A percentile compares a stretch with the other conserved stretches of the same genome.
Conservation (phyloP, 2,888 invertebrate genomes). For the Caenorhabditis sp. region DNA sequence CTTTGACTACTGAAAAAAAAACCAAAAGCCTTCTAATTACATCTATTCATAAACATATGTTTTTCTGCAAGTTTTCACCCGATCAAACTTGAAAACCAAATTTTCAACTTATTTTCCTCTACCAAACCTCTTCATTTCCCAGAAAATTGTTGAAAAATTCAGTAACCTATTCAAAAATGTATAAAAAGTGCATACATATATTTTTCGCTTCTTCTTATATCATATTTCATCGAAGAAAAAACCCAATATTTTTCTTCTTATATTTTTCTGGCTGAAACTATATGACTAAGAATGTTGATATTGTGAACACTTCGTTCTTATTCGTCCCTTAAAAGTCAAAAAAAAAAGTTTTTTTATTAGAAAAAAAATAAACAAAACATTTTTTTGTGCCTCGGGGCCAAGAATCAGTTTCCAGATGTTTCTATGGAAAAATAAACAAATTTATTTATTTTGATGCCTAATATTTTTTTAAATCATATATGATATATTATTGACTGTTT, state of each 20-base stretch:
- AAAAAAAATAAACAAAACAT: not conserved
- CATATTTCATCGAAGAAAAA: not conserved
- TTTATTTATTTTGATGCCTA: not conserved
- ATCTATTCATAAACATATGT: too few species aligned
- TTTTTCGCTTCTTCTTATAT: not conserved
- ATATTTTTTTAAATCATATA: not conserved
- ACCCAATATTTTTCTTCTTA: not conserved
- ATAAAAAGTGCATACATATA: not conserved
- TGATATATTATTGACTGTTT: not conserved
- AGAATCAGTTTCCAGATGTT: not conserved
- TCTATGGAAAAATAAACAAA: not conserved
- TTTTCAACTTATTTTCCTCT: too few species aligned
- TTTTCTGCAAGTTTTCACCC: too few species aligned
- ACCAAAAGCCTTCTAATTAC: too few species aligned
- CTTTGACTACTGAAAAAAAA: too few species aligned
- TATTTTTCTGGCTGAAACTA: not conserved
- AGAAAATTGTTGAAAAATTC: not conserved
- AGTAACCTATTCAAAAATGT: slow-evolving; percentile 1
- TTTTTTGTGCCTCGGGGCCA: not conserved
- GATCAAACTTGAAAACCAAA: too few species aligned
- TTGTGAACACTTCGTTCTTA: too few species aligned
- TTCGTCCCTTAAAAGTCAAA: not conserved
- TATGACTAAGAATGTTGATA: not conserved
- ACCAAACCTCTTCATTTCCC: not conserved
- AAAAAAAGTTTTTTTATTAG: not conserved